Conservation (phyloP, 2,113 vertebrate genomes). For the Strix aluco region DNA sequence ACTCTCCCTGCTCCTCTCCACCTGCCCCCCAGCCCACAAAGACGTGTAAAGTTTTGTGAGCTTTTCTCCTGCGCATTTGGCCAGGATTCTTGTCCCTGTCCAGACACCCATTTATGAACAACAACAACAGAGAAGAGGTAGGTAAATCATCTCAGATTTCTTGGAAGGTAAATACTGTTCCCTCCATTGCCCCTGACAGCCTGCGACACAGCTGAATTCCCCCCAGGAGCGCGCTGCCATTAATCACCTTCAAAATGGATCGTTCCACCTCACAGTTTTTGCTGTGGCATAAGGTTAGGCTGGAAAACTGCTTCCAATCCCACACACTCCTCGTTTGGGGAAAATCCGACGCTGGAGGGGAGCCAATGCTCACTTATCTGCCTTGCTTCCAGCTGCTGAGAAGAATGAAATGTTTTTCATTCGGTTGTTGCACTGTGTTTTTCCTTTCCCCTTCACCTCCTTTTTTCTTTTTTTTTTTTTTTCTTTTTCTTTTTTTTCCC, state of each 20-base stretch:
- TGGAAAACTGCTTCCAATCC: conserved; percentile 6
- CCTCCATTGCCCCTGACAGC: conserved; percentile 44
- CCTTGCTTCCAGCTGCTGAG: background rate
- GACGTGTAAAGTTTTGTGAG: background rate
- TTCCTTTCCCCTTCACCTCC: background rate
- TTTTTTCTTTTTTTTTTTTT: background rate
- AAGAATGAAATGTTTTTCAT: background rate
- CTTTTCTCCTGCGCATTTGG: background rate
- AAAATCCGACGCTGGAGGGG: background rate
- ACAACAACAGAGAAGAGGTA: background rate
- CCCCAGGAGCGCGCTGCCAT: conserved; percentile 19
- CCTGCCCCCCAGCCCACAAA: background rate
- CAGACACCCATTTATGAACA: conserved; percentile 5
- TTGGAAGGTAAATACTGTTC: conserved; percentile 48
- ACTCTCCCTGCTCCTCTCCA: accelerated
- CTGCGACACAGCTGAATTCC: conserved; percentile 17
- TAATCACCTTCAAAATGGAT: conserved; percentile 48
- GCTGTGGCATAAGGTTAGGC: background rate
- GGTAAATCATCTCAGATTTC: background rate
- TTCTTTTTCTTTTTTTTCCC: background rate
- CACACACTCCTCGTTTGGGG: background rate
- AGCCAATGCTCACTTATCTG: background rate
- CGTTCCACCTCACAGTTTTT: conserved; percentile 1
- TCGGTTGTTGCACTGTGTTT: background rate
- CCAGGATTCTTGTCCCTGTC: background rate